These are phyloP conservation scores for Gila orcuttii DNA, from an alignment of 2,113 vertebrate genomes.

Conservation along the genomic window DNA sequence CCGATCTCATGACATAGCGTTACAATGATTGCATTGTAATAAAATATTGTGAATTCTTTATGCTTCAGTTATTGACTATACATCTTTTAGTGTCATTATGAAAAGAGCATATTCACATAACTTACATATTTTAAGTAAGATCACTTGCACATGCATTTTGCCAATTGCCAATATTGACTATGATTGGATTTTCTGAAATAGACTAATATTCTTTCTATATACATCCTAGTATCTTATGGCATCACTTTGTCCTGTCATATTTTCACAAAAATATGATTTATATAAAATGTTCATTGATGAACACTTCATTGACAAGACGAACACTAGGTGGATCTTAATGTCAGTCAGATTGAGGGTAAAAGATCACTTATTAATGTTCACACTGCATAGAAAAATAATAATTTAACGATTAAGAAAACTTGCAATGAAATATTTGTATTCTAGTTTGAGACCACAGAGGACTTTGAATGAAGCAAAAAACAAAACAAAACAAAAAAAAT, in stretches of 20 bases:
- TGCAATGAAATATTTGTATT: not conserved
- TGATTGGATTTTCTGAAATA: not conserved
- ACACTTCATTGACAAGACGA: not conserved
- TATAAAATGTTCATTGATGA: not conserved
- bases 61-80: not conserved
- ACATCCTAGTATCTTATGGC: not conserved
- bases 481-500: not conserved
- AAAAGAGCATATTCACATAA: not conserved
- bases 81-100: not conserved
- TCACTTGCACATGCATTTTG: not conserved
- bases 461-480: not conserved
- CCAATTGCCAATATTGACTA: not conserved
- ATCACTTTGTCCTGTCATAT: not conserved
- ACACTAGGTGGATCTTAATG: not conserved
- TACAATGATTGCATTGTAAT: not conserved
- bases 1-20: not conserved
- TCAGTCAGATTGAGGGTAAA: not conserved
- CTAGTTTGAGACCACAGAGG: not conserved
- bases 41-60: not conserved
- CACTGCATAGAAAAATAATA: not conserved
- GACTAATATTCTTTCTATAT: not conserved
- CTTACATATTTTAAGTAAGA: not conserved
- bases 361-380: not conserved
- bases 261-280: not conserved
- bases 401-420: not conserved